Evolutionary conservation across 1,140 invertebrate species (phyloP).

Genomic region (Macrosteles quadrilineatus): DNA sequence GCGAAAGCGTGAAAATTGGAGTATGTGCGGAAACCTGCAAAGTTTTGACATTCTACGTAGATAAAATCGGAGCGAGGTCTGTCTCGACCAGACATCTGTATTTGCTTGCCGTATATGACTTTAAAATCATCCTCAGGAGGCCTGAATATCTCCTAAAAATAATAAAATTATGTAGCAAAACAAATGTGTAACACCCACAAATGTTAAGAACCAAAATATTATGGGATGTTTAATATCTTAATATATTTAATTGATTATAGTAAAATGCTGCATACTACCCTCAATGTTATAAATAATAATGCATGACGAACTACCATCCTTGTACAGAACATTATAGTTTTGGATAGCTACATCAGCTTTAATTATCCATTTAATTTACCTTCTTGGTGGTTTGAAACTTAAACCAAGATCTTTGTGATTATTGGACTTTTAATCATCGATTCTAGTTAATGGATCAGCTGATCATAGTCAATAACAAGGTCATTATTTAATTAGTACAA

Average conservation of each 20-base stretch:
- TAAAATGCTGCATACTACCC: neutral
- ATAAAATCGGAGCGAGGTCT: slow-evolving; percentile 36
- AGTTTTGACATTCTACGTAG: slow-evolving; percentile 35
- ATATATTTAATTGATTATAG: neutral
- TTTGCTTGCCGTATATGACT: slow-evolving; percentile 28
- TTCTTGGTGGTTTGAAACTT: too few species aligned
- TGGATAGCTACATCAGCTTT: too few species aligned
- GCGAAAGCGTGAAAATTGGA: slow-evolving; percentile 38
- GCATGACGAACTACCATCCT: neutral
- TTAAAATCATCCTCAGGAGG: slow-evolving; percentile 34
- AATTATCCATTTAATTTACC: too few species aligned
- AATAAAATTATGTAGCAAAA: too few species aligned
- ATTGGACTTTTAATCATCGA: too few species aligned
- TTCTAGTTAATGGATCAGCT: too few species aligned
- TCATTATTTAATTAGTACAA: too few species aligned
- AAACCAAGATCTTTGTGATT: too few species aligned
- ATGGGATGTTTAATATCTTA: neutral
- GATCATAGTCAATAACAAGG: too few species aligned
- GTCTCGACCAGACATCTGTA: slow-evolving; percentile 24
- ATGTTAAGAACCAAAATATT: neutral
- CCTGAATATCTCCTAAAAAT: slow-evolving; percentile 33
- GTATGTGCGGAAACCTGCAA: slow-evolving; percentile 32
- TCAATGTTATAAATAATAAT: neutral
- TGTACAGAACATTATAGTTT: neutral
- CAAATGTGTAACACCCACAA: too few species aligned